Base-by-base conservation (phyloP, 2,888 invertebrate species). In the Taphrorychus bicolor region DNA sequence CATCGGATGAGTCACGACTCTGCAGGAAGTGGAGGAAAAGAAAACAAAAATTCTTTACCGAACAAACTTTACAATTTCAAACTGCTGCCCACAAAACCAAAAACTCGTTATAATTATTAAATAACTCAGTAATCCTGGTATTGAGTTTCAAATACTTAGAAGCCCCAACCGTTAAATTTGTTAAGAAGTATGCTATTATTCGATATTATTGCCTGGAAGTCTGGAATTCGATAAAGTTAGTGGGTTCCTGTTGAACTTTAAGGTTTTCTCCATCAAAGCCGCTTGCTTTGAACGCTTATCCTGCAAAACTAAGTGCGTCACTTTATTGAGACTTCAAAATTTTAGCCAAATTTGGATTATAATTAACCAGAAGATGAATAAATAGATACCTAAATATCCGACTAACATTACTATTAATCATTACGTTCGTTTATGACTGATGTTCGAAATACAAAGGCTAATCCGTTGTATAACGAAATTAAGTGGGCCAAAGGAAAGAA, bases 1-100 rank as follows among this genome's bases (percentile, higher is more conserved):
- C n/a, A 73, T 32, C 16, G 14, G 76, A 77, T 78, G 78, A 78
- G 74, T 78, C 78, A 77, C 70, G 32, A n/a, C 7, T 32, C 9
- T 32, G 32, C 32, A 32, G 32, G 11, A 32, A 32, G n/a, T n/a
- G n/a, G n/a, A n/a, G n/a, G n/a, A n/a, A n/a, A n/a, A n/a, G n/a
- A n/a, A n/a, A n/a, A n/a, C n/a, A n/a, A n/a, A n/a, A n/a, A n/a
- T n/a, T n/a, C n/a, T n/a, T n/a, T n/a, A n/a, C 32, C 11, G 9
- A 32, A 32, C 3, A 9, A 32, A 7, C 32, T 7, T 3, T 32
- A 32, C 32, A 11, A 32, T 32, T 32, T 32, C 32, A 11, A 32
- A 32, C 3, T 9, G 11, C 32, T 32, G 32, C 9, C 11, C 32
- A 9, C 32, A 32, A 32, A 32, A 32, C 32, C 32, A 32, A 32